Base-by-base conservation (phyloP, 2,888 invertebrate genomes). In the Aplocera efformata region DNA sequence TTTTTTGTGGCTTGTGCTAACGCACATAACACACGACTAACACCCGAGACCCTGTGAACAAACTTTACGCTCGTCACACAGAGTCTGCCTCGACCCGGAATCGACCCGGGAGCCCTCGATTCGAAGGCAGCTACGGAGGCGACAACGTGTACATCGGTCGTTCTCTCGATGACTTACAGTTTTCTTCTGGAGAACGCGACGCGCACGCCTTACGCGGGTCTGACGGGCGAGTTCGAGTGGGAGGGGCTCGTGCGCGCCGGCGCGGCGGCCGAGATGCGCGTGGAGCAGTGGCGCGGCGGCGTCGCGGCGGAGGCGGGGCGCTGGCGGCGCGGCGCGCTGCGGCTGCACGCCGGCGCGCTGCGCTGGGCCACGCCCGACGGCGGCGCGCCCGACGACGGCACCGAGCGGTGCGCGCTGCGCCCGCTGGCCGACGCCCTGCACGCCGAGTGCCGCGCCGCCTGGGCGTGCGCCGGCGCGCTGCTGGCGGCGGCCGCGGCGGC, bases 361-460 rank as follows among this genome's bases (percentile, higher is more conserved):
- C 67, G 41, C 96, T 96, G 0, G 90, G 90, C 44, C 95, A n/a
- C n/a, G n/a, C n/a, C 95, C 70, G 95, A 95, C 17, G 89, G 20
- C 86, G 80, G 23, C 97, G 97, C 71, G 86, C 91, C 7, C 20
- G 6, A n/a, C n/a, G n/a, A n/a, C n/a, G n/a, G n/a, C n/a, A n/a
- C n/a, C n/a, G n/a, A n/a, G n/a, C n/a, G n/a, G n/a, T n/a, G n/a
- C n/a, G n/a, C n/a, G n/a, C 82, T 96, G 45, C 90, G 93, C 27
- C 78, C 90, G 1, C 78, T 97, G 24, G 93, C 96, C 0, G 90
- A 90, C 29, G 67, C 91, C 5, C 82, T 97, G 20, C 88, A 89
- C 51, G 91, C 93, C 0, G 90, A 91, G 40, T 97, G 97, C 77
- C 93, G 94, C 60, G 90, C 90, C 21, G 94, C 95, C 60, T 89